phyloP scores from a whole-genome alignment of 2,888 invertebrate species.

The Lasioglossum zephyrum region DNA sequence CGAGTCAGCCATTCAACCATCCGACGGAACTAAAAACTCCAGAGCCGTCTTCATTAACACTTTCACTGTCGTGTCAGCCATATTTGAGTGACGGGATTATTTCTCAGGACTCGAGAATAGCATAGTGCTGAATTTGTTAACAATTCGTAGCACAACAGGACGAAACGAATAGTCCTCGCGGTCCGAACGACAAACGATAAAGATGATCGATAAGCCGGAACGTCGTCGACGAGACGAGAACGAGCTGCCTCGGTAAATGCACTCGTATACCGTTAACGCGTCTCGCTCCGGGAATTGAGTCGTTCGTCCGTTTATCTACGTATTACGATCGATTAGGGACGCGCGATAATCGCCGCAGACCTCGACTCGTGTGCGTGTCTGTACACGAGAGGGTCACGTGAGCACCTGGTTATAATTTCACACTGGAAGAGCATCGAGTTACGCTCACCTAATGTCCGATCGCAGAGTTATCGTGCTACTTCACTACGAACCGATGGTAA shows the following conservation, averaged over 20 bases:
- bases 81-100: too few relatives aligned
- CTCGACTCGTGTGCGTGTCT: conserved; percentile 22
- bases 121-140: not conserved
- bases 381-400: conserved; percentile 50
- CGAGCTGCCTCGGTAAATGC: conserved; percentile 9
- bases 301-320: conserved; percentile 76
- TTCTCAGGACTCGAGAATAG: too few relatives aligned
- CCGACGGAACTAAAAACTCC: not conserved
- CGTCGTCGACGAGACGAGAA: conserved; percentile 5
- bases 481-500: not conserved
- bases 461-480: conserved; percentile 49
- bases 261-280: conserved; percentile 57
- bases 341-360: conserved; percentile 73
- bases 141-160: not conserved
- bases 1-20: not conserved
- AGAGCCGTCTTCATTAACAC: not conserved
- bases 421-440: conserved; percentile 46
- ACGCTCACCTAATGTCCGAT: conserved; percentile 62
- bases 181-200: conserved; percentile 12
- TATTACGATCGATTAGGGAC: conserved; percentile 76
- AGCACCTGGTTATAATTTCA: conserved; percentile 66
- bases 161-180: not conserved
- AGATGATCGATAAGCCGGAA: conserved; percentile 43
- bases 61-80: not conserved
- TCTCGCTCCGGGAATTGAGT: conserved; percentile 70